A percentile compares a stretch with the other conserved stretches of the same genome.
These are phyloP conservation scores for Pterostichus madidus DNA, from an alignment of 2,888 invertebrate species.

Conservation along the genomic window DNA sequence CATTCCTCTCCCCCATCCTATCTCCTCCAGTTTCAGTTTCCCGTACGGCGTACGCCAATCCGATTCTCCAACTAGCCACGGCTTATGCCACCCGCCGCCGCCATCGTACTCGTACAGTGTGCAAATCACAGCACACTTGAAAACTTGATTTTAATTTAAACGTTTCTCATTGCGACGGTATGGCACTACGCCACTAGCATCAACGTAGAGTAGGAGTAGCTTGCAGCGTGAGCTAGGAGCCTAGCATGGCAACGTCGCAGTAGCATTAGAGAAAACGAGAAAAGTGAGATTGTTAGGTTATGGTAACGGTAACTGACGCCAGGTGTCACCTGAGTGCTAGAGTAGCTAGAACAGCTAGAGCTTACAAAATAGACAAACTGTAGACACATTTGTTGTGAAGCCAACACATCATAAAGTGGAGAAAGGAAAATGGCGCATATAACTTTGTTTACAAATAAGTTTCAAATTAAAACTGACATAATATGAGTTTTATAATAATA, in stretches of 20 bases:
- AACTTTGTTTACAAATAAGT: too few species aligned
- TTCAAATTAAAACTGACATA: too few species aligned
- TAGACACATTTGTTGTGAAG: too few species aligned
- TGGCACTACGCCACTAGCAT: background rate
- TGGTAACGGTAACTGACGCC: background rate
- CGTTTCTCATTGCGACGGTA: conserved; percentile 37
- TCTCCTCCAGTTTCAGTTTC: too few species aligned
- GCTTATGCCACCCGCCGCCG: background rate
- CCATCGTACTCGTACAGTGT: background rate
- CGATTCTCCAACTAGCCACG: background rate
- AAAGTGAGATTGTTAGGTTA: conserved; percentile 36
- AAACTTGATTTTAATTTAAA: conserved; percentile 56
- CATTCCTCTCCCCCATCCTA: too few species aligned
- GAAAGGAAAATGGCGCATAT: too few species aligned
- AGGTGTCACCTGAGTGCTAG: conserved; percentile 27
- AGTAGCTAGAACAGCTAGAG: too few species aligned
- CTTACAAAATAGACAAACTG: too few species aligned
- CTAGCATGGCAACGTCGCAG: too few species aligned
- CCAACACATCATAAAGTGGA: too few species aligned
- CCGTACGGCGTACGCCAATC: too few species aligned
- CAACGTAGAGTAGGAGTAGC: background rate
- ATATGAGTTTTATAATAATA: too few species aligned
- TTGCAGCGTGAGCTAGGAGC: background rate
- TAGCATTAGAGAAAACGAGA: conserved; percentile 2
- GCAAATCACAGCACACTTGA: conserved; percentile 55